A percentile compares a stretch with the other conserved stretches of the same genome.
These are phyloP conservation scores for Knipowitschia caucasica DNA, from an alignment of 2,797 vertebrate species.

Conservation along the genomic window DNA sequence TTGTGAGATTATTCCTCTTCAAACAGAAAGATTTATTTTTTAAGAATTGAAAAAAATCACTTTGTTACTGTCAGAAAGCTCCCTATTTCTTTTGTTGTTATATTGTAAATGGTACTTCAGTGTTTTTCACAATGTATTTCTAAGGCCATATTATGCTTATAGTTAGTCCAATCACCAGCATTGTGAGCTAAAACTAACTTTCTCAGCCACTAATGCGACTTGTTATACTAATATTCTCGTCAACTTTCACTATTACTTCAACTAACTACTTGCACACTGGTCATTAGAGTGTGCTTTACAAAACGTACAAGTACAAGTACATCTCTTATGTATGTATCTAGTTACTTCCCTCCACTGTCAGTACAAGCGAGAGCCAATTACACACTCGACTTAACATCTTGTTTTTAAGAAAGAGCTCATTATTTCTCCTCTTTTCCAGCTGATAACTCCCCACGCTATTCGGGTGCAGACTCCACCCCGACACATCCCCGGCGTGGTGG, in stretches of 20 bases:
- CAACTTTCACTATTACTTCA: background rate
- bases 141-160: no score
- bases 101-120: no score
- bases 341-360: conserved; percentile 3
- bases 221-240: background rate
- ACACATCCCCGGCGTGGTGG: conserved; percentile 98
- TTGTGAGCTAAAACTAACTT: background rate
- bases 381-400: background rate
- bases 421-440: conserved; percentile 74
- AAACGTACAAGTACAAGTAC: background rate
- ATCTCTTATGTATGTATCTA: conserved; percentile 1
- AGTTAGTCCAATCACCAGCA: no score
- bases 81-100: no score
- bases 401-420: conserved; percentile 24
- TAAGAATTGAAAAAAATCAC: no score
- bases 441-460: conserved; percentile 99
- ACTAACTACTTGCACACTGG: background rate
- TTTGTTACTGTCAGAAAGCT: no score
- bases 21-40: no score
- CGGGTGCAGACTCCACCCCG: conserved; percentile 97
- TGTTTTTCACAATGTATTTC: no score
- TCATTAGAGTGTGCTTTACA: conserved; percentile 5
- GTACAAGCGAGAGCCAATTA: conserved; percentile 1
- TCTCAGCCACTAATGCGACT: background rate
- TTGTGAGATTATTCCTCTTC: no score